Base-by-base conservation (phyloP, 2,888 invertebrate species). In the Volucella zonaria region DNA sequence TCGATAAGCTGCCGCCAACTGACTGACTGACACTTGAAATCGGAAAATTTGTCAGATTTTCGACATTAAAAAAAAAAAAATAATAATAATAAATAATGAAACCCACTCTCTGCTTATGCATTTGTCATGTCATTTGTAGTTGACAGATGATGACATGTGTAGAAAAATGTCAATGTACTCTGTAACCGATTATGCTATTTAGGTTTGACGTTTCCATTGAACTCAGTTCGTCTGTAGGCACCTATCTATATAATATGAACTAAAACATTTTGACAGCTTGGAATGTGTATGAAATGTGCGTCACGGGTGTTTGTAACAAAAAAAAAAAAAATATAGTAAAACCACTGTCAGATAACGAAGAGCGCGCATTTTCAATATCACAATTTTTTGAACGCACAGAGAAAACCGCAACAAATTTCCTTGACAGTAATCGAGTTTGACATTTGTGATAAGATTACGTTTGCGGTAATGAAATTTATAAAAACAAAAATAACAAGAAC, bases 401-500 rank as follows among this genome's bases (percentile, higher is more conserved):
- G 4, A 49, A 54, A 62, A n/a, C 38, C 38, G 52, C 23, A 45
- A 15, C 51, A 11, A 59, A 67, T 59, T 31, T 59, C 31, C 38
- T 11, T 18, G 47, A 47, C 71, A 71, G 49, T 64, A 49, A 73
- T 71, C 66, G 49, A 54, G 56, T 62, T 49, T 77, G 77, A 64
- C 64, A 78, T 71, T 70, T 78, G 43, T 38, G 77, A 73, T 73
- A 82, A 74, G 62, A 73, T 42, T 66, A n/a, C n/a, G 38, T 42
- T 68, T n/a, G 61, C 15, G 74, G 74, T 52, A 82, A 82, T 74
- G 68, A 73, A 82, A 82, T 31, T 6, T 45, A 43, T 18, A 42
- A 61, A 31, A 18, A 58, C 54, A 38, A 62, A 54, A 66, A 15
- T 49, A 66, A 12, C 38, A 59, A 52, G n/a, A n/a, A 31, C n/a